These are phyloP conservation scores for Myiozetetes cayanensis DNA, from an alignment of 2,113 vertebrate genomes.

Conservation along the genomic window DNA sequence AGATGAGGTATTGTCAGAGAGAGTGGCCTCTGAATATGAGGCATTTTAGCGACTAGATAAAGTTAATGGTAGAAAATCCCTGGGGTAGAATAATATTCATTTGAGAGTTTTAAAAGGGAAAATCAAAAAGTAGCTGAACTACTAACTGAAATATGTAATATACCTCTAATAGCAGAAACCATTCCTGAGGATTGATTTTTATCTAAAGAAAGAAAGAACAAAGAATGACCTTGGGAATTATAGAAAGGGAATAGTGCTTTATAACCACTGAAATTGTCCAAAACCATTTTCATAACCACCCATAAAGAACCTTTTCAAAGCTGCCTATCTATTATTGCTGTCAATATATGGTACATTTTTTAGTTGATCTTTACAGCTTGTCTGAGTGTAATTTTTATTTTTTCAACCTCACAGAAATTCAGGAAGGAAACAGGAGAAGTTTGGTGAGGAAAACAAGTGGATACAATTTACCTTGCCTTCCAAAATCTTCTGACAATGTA, in stretches of 20 bases:
- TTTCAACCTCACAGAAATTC: neutral
- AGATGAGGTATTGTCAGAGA: conserved; percentile 30
- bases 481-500: neutral
- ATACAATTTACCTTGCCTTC: neutral
- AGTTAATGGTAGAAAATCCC: conserved; percentile 57
- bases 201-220: conserved; percentile 44
- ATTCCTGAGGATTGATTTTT: conserved; percentile 28
- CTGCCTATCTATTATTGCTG: neutral
- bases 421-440: neutral
- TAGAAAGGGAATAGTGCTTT: conserved; percentile 4
- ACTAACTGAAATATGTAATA: conserved; percentile 29
- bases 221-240: conserved; percentile 54
- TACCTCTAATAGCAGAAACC: conserved; percentile 18
- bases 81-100: conserved; percentile 31
- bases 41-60: conserved; percentile 37
- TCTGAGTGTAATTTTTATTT: neutral
- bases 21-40: conserved; percentile 35
- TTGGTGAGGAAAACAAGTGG: neutral
- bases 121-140: conserved; percentile 43
- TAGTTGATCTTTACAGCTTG: neutral
- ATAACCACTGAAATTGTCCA: neutral
- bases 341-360: neutral
- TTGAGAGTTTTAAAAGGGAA: conserved; percentile 43
- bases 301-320: neutral
- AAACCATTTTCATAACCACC: conserved; percentile 39